Conservation (phyloP, 2,888 invertebrate genomes). For the Cosmia pyralina region DNA sequence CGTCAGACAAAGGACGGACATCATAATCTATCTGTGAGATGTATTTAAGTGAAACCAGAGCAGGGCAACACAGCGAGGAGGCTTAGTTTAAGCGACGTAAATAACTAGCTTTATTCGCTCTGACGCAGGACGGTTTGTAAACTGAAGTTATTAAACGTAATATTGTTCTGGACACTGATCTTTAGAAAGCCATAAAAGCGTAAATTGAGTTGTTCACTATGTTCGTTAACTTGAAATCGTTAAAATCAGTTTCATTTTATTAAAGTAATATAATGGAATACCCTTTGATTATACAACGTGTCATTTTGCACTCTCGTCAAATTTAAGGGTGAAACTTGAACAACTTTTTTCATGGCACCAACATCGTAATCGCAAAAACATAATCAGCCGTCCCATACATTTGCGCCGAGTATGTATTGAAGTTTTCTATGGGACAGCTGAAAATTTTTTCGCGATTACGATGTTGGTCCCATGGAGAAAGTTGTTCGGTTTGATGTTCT, state of each 20-base stretch:
- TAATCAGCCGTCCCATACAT: too few species aligned
- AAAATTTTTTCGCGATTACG: too few species aligned
- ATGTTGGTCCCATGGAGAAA: too few species aligned
- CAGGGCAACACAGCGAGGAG: conserved; percentile 45
- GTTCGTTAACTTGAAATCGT: conserved; percentile 25
- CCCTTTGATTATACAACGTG: too few species aligned
- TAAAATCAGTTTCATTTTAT: conserved; percentile 24
- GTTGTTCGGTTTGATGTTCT: too few species aligned
- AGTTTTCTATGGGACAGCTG: too few species aligned
- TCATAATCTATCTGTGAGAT: conserved; percentile 63
- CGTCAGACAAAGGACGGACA: conserved; percentile 63
- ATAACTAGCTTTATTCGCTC: conserved; percentile 28
- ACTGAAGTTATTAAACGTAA: conserved; percentile 43
- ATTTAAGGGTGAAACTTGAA: too few species aligned
- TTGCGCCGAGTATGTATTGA: too few species aligned
- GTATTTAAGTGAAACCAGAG: conserved; percentile 65
- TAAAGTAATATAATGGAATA: neutral
- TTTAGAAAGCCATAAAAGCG: conserved; percentile 39
- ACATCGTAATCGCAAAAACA: too few species aligned
- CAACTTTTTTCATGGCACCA: too few species aligned
- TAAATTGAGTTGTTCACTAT: conserved; percentile 40
- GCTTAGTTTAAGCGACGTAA: conserved; percentile 54
- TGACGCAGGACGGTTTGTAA: conserved; percentile 19
- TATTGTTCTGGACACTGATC: conserved; percentile 26
- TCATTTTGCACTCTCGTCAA: too few species aligned